Base-by-base conservation (phyloP, 2,113 vertebrate genomes). In the Ammodytes marinus region DNA sequence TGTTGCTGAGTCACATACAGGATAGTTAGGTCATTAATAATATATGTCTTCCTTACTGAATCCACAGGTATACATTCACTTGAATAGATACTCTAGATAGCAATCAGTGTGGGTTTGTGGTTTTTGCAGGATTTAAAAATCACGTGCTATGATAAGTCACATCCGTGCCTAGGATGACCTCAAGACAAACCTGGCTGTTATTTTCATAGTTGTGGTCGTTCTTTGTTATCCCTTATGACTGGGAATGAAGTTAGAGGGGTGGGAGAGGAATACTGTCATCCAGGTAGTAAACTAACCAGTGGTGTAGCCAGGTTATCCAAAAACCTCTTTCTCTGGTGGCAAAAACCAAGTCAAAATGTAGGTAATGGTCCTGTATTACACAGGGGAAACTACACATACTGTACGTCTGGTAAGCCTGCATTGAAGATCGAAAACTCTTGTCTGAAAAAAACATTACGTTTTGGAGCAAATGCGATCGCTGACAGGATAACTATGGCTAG, bases 11-110 rank as follows among this genome's bases (percentile, higher is more conserved):
- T 79, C 75, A 27, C 27, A 74, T 58, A 68, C 64, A 46, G 74
- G 58, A 74, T 73, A 64, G 58, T 78, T 82, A 47, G 49, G 74
- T 52, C 54, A 35, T 74, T 14, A 70, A 71, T 83, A 65, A 76
- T 79, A 74, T 14, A 76, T 74, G 42, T 46, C 11, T 8, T 69
- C 64, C 55, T 42, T 27, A 55, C 71, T 70, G 65, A 69, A 68
- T 73, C 73, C 77, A 76, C 37, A 72, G 58, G 74, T 77, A 68
- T 47, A 49, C 72, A 54, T 80, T 49, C 64, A 65, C 65, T 69
- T 65, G 15, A 70, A 59, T 54, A 49, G 60, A 84, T 45, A 76
- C 66, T 76, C 45, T 13, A 5, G 72, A 69, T 55, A 45, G 58
- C 1, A 19, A 63, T 82, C 58, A 19, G 35, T 69, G 65, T 50